A percentile compares a stretch with the other conserved stretches of the same genome.
Conservation (phyloP, 2,888 invertebrate species). For the Opisthograptis luteolata region DNA sequence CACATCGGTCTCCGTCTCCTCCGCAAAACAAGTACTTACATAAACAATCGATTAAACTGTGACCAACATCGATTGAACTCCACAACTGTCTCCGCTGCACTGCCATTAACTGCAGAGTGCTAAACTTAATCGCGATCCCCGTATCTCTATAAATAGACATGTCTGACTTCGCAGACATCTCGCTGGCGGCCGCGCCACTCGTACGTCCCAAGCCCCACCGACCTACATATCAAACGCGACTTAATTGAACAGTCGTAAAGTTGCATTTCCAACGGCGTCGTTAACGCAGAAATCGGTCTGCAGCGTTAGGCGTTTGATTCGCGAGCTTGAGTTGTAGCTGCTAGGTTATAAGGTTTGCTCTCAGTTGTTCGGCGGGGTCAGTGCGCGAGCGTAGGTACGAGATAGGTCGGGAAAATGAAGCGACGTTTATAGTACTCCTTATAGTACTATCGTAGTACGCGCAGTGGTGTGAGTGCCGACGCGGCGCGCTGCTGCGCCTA, state of each 20-base stretch:
- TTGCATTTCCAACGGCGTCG: constrained; percentile 31
- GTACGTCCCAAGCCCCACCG: constrained; percentile 44
- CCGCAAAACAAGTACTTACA: constrained; percentile 43
- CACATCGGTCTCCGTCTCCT: too few relatives aligned
- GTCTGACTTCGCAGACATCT: constrained; percentile 76
- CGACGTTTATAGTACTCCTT: constrained; percentile 77
- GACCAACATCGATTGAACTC: constrained; percentile 46
- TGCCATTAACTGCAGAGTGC: constrained; percentile 54
- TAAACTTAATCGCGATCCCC: constrained; percentile 62
- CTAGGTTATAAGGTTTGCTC: constrained; percentile 44
- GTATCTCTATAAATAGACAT: constrained; percentile 75
- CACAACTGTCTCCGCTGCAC: constrained; percentile 44
- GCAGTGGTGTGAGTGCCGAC: constrained; percentile 49
- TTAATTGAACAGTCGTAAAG: constrained; percentile 42
- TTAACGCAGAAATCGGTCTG: constrained; percentile 33
- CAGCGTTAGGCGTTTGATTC: constrained; percentile 23
- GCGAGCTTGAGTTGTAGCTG: constrained; percentile 36
- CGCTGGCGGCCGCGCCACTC: constrained; percentile 38
- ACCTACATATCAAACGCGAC: constrained; percentile 38
- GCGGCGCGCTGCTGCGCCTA: constrained; percentile 40
- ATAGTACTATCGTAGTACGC: constrained; percentile 76
- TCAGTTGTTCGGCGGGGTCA: constrained; percentile 34
- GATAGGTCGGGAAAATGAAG: constrained; percentile 75
- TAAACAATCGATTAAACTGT: constrained; percentile 55
- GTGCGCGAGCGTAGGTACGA: constrained; percentile 56